Evolutionary conservation across 2,113 vertebrate genomes (phyloP), one percentile per base, ranked within the genome.

Genomic region (Oostethus manadensis): DNA sequence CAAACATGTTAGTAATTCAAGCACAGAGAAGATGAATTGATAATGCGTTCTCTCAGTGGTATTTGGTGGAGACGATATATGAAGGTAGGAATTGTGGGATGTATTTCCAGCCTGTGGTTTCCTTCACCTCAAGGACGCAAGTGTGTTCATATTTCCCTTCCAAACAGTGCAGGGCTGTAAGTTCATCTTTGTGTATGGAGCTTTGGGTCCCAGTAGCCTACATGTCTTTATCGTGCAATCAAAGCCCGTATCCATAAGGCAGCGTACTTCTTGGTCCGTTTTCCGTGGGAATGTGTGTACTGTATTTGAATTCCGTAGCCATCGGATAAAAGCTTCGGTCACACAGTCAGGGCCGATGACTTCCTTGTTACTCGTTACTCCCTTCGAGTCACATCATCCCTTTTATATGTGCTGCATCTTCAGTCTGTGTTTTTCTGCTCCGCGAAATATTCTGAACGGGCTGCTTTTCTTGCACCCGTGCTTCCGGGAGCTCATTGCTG

Each of bases 1-100:
- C 61, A 42, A 58, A 65, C 7, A 20, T 64, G 55, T 86, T 42
- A 80, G 85, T 87, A 68, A 86, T 87, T 78, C 26, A 88, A 74
- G 67, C 15, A 51, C 45, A 40, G 68, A 67, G 62, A 66, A 75
- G 65, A 73, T 73, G 77, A 72, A 74, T 55, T 76, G 51, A 72
- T 64, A 70, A 77, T 40, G 60, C 17, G 20, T 54, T 48, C 51
- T 72, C 62, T 53, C 59, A 22, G 51, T 21, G 56, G 68, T 59
- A 56, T 38, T 22, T 11, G 44, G 13, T 8, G 15, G 48, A 64
- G 63, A 49, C 59, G 22, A 29, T 56, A 40, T 44, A 33, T 55
- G 61, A 56, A 16, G 14, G 3, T 7, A 5, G 18, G 40, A 35
- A 43, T 14, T 17, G 15, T 44, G 38, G 16, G 15, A 43, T 44